A percentile compares a stretch with the other conserved stretches of the same genome.
phyloP scores from a whole-genome alignment of 2,113 vertebrate species.

The Centrocercus urophasianus region DNA sequence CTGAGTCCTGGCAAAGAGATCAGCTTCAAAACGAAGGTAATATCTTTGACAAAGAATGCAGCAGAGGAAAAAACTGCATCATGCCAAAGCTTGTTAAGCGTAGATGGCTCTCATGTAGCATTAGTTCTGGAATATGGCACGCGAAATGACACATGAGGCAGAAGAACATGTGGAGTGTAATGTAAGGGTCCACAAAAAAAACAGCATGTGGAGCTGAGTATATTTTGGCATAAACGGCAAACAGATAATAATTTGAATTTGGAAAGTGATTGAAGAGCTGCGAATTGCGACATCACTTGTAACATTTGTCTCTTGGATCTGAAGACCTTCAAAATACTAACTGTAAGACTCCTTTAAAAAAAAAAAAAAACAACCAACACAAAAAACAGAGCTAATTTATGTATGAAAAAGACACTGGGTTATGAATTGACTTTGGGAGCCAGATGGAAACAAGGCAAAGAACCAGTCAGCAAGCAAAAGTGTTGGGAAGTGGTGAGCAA shows the following conservation, averaged over 20 bases:
- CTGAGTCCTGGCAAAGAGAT: neutral
- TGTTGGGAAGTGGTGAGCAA: neutral
- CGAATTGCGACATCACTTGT: neutral
- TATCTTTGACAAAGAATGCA: neutral
- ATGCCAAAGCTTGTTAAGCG: neutral
- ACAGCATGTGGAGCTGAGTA: neutral
- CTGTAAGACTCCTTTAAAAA: neutral
- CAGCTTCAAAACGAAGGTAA: neutral
- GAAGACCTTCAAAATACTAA: conserved; percentile 4
- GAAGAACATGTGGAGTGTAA: neutral
- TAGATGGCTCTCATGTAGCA: neutral
- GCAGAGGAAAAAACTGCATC: neutral
- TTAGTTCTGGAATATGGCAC: neutral
- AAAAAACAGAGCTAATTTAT: neutral
- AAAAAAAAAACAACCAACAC: no score
- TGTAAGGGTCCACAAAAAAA: neutral
- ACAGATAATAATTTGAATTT: conserved; percentile 19
- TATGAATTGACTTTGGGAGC: neutral
- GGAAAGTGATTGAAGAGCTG: neutral
- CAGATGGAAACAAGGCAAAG: neutral
- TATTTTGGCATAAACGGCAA: neutral
- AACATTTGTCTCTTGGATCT: neutral
- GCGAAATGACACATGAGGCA: neutral
- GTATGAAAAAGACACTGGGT: neutral
- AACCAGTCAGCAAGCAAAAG: neutral